Conservation (phyloP, 2,888 invertebrate genomes). For the Eupeodes luniger region DNA sequence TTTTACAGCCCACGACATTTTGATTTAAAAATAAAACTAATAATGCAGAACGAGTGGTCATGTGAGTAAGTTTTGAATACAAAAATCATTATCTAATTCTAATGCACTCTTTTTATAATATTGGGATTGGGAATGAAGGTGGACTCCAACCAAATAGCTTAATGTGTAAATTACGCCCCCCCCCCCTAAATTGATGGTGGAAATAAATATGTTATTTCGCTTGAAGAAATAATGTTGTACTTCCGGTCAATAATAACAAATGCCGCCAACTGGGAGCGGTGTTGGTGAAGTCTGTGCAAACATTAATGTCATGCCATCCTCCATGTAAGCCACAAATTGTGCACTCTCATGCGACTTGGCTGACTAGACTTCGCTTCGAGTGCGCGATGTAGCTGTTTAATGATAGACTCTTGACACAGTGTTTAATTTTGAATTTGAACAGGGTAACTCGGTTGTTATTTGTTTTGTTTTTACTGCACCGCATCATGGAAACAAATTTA, state of each 20-base stretch:
- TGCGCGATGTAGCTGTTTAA: not conserved
- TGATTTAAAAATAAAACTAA: slow-evolving; percentile 32
- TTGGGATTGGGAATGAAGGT: not conserved
- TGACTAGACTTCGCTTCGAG: slow-evolving; percentile 17
- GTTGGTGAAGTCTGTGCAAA: slow-evolving; percentile 35
- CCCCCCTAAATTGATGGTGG: slow-evolving; percentile 21
- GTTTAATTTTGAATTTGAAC: not conserved
- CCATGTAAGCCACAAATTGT: slow-evolving; percentile 38
- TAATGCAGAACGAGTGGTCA: slow-evolving; percentile 39
- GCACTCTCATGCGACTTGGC: slow-evolving; percentile 38
- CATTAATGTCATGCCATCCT: slow-evolving; percentile 44
- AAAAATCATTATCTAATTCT: slow-evolving; percentile 40
- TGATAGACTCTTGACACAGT: slow-evolving; percentile 40
- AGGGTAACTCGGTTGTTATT: slow-evolving; percentile 12
- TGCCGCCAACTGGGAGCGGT: slow-evolving; percentile 35
- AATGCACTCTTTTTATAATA: slow-evolving; percentile 20
- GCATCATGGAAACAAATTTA: no score
- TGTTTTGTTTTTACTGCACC: not conserved
- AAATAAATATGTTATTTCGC: slow-evolving; percentile 26
- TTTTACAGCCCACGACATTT: slow-evolving; percentile 27
- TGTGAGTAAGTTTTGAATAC: slow-evolving; percentile 9
- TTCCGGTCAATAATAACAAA: slow-evolving; percentile 65
- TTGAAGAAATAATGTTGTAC: slow-evolving; percentile 58
- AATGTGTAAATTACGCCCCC: slow-evolving; percentile 15
- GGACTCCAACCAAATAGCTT: not conserved